Percentiles rank a stretch among this genome's conserved stretches.
These are phyloP conservation scores for Torymus auratus DNA, from an alignment of 2,888 invertebrate genomes.

Conservation along the genomic window DNA sequence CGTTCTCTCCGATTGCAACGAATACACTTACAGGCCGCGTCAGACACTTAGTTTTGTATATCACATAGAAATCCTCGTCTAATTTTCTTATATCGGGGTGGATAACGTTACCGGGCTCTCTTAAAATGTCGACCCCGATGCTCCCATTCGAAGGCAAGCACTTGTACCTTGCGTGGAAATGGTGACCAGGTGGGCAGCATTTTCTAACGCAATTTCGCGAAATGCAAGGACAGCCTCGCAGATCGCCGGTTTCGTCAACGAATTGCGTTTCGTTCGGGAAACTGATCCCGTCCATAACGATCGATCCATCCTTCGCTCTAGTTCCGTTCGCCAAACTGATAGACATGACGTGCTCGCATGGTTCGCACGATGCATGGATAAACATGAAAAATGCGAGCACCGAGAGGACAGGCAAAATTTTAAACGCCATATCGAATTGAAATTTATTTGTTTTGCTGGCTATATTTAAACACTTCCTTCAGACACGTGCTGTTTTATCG, in stretches of 20 bases:
- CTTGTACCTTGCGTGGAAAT: too few relatives aligned
- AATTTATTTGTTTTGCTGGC: too few relatives aligned
- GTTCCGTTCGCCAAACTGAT: constrained; percentile 45
- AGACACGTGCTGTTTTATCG: too few relatives aligned
- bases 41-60: constrained; percentile 12
- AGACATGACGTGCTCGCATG: constrained; percentile 36
- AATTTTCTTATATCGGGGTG: neutral
- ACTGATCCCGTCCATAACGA: neutral
- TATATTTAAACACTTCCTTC: too few relatives aligned
- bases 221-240: constrained; percentile 45
- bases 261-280: constrained; percentile 21
- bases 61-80: constrained; percentile 25
- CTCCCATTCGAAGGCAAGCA: too few relatives aligned
- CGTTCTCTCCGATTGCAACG: neutral
- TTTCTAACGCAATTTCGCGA: constrained; percentile 34
- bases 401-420: too few relatives aligned
- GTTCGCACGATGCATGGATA: neutral
- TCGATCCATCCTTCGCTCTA: neutral
- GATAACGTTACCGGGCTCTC: neutral
- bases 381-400: too few relatives aligned
- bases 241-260: neutral
- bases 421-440: too few relatives aligned
- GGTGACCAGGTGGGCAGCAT: constrained; percentile 32
- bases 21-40: neutral
- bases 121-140: too few relatives aligned